Percentiles rank a stretch among this genome's conserved stretches.
Conservation (phyloP, 2,113 vertebrate species). For the Passer montanus region DNA sequence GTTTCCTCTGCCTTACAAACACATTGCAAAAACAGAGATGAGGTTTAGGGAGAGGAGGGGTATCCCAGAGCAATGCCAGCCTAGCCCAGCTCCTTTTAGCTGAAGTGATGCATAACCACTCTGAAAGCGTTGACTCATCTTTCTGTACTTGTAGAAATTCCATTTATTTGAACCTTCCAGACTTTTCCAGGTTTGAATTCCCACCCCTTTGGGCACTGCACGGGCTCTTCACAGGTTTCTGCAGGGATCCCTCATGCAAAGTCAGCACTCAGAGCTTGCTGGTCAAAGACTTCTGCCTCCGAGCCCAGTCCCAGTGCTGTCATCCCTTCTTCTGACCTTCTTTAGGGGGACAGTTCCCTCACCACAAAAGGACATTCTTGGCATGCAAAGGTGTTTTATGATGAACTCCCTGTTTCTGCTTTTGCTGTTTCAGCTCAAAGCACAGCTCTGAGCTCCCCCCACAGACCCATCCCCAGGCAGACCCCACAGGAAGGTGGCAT, state of each 20-base stretch:
- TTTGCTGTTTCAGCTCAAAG: not conserved
- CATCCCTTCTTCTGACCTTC: not conserved
- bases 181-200: not conserved
- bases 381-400: not conserved
- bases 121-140: fast-evolving
- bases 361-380: not conserved
- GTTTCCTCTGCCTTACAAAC: not conserved
- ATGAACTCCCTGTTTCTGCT: not conserved
- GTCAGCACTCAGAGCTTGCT: not conserved
- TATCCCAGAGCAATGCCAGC: not conserved
- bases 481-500: not conserved
- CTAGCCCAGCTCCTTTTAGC: not conserved
- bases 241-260: not conserved
- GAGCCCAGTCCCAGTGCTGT: not conserved
- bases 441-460: not conserved
- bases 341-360: not conserved
- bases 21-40: not conserved
- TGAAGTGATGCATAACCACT: not conserved
- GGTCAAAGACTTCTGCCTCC: not conserved
- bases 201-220: not conserved
- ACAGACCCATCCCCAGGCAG: fast-evolving
- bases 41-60: not conserved
- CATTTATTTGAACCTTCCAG: not conserved
- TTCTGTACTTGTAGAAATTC: not conserved
- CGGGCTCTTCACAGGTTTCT: not conserved